Percentiles rank a stretch among this genome's conserved stretches.
Evolutionary conservation across 1,140 invertebrate species (phyloP).

Genomic region (Heliconius himera): DNA sequence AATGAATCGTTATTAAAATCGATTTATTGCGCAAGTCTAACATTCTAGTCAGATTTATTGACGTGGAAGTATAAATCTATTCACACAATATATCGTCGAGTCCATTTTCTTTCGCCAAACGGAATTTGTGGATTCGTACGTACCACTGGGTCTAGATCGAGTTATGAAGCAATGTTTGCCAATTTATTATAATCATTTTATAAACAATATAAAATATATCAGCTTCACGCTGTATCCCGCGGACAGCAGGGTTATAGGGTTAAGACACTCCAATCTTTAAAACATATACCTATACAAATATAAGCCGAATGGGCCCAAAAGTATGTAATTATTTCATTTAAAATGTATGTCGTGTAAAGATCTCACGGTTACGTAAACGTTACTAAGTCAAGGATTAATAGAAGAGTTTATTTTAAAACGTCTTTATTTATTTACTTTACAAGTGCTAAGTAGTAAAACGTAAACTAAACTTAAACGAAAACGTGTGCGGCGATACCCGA

Average conservation of each 20-base stretch:
- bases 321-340: neutral
- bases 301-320: neutral
- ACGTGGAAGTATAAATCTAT: slow-evolving; percentile 45
- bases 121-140: slow-evolving; percentile 15
- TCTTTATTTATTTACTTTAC: slow-evolving; percentile 77
- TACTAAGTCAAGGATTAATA: slow-evolving; percentile 75
- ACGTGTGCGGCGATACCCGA: slow-evolving; percentile 52
- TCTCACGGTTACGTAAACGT: slow-evolving; percentile 70
- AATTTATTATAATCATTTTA: neutral
- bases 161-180: neutral
- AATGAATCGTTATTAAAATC: slow-evolving; percentile 62
- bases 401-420: slow-evolving; percentile 74
- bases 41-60: slow-evolving; percentile 47
- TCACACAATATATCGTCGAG: slow-evolving; percentile 43
- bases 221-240: no score
- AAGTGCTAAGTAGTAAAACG: slow-evolving; percentile 77
- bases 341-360: slow-evolving; percentile 45
- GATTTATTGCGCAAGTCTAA: slow-evolving; percentile 47
- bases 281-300: neutral
- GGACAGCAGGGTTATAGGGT: no score
- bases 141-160: neutral
- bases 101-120: slow-evolving; percentile 36
- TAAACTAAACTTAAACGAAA: slow-evolving; percentile 64
- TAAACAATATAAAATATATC: neutral
- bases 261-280: neutral